Evolutionary conservation across 2,797 vertebrate species (phyloP), one percentile per base, ranked within the genome.

Genomic region (Siniperca obscura): DNA sequence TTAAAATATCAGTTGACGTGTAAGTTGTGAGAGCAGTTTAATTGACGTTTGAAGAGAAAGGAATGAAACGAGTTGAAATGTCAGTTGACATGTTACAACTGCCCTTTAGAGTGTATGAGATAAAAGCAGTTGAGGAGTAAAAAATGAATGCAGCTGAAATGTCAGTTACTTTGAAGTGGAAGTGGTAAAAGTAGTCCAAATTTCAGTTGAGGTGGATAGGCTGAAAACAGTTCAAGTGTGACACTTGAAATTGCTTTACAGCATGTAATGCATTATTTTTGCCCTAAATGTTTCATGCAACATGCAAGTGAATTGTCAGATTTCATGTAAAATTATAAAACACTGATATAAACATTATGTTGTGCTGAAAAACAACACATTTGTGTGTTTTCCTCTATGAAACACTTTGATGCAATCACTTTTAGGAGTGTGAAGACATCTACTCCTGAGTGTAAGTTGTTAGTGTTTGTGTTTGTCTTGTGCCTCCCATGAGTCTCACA

Each of bases 391-490:
- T 14, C 52, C 14, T 40, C 7, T 7, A 9, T 48, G 19, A 72
- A 30, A 81, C 53, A 34, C 44, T 44, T 40, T 30, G 19, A 68
- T 38, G 34, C 16, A 44, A 48, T 10, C 14, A 17, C 9, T 5
- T 30, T 21, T 7, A 11, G 1, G 50, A 57, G 62, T 61, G 25
- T 77, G 61, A 38, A 46, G 61, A 60, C 48, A 46, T 61, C n/a
- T 42, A 42, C 16, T 19, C 9, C 19, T 25, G 7, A n/a, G 76
- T 38, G 42, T 25, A 6, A 27, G 53, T 46, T 60, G 61, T 65
- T 34, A 40, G 50, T 55, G 55, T 57, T 62, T 56, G 48, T 82
- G 76, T 74, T 2, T 57, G 53, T 42, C 8, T 57, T 62, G 62
- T 53, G 34, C 16, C 52, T 53, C 69, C 57, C 42, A 14, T 12